phyloP scores from a whole-genome alignment of 2,888 invertebrate species.

The Camponotus fellah region DNA sequence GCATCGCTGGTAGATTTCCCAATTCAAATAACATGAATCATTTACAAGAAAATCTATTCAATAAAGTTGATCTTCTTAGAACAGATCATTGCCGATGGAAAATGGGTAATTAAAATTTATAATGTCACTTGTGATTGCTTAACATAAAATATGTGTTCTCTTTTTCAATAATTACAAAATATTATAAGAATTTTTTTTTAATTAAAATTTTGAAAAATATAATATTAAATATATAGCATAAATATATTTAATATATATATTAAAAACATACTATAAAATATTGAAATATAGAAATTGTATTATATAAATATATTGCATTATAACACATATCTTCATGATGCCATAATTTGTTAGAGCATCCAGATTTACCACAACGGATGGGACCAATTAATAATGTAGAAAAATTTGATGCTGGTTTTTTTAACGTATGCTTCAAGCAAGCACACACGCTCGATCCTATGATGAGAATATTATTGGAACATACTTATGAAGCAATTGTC shows the following conservation, averaged over 20 bases:
- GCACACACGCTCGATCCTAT: conserved; percentile 87
- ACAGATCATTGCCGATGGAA: background rate
- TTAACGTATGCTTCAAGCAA: conserved; percentile 86
- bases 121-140: too few species aligned
- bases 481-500: conserved; percentile 88
- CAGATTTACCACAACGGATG: conserved; percentile 91
- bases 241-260: too few species aligned
- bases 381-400: conserved; percentile 91
- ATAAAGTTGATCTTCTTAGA: conserved; percentile 2
- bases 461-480: conserved; percentile 88
- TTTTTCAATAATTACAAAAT: too few species aligned
- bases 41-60: conserved; percentile 5
- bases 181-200: too few species aligned
- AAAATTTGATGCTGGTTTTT: conserved; percentile 89
- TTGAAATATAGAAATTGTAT: too few species aligned
- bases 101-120: background rate
- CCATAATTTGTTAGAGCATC: conserved; percentile 85
- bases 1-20: conserved; percentile 92
- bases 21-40: conserved; percentile 90
- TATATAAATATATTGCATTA: background rate
- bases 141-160: too few species aligned
- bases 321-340: background rate
- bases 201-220: too few species aligned
- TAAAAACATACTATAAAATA: too few species aligned
- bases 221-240: too few species aligned